phyloP scores from a whole-genome alignment of 2,888 invertebrate species.

The Tubulanus polymorphus region DNA sequence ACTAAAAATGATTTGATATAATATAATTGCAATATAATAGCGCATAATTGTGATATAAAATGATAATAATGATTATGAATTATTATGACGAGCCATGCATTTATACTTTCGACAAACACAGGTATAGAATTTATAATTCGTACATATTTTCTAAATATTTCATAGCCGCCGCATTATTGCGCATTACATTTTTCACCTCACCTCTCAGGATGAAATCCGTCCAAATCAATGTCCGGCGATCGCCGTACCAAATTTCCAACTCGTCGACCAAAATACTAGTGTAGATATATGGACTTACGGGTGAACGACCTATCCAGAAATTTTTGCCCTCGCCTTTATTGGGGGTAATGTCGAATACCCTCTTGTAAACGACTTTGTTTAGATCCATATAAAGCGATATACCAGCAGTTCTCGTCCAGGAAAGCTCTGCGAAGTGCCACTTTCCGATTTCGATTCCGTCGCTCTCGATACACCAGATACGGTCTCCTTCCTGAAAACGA shows the following conservation, averaged over 20 bases:
- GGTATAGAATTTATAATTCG: no score
- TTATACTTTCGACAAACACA: no score
- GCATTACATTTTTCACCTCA: slow-evolving; percentile 20
- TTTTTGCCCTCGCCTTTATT: background rate
- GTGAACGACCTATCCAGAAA: slow-evolving; percentile 13
- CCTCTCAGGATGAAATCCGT: slow-evolving; percentile 36
- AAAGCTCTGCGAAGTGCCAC: slow-evolving; percentile 49
- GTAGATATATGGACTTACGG: slow-evolving; percentile 24
- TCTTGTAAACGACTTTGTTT: slow-evolving; percentile 23
- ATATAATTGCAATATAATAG: no score
- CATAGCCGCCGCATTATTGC: no score
- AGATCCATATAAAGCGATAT: slow-evolving; percentile 37
- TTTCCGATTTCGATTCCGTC: slow-evolving; percentile 23
- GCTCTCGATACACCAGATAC: slow-evolving; percentile 22
- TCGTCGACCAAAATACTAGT: slow-evolving; percentile 39
- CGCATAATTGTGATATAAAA: no score
- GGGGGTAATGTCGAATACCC: background rate
- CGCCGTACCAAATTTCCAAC: slow-evolving; percentile 38
- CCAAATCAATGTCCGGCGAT: slow-evolving; percentile 32
- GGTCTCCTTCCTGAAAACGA: slow-evolving; percentile 27
- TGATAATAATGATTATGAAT: no score
- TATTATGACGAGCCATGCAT: no score
- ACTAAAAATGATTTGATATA: no score
- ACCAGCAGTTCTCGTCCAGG: slow-evolving; percentile 33
- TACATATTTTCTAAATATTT: no score